Conservation (phyloP, 2,113 vertebrate genomes). For the Beaufortia kweichowensis region DNA sequence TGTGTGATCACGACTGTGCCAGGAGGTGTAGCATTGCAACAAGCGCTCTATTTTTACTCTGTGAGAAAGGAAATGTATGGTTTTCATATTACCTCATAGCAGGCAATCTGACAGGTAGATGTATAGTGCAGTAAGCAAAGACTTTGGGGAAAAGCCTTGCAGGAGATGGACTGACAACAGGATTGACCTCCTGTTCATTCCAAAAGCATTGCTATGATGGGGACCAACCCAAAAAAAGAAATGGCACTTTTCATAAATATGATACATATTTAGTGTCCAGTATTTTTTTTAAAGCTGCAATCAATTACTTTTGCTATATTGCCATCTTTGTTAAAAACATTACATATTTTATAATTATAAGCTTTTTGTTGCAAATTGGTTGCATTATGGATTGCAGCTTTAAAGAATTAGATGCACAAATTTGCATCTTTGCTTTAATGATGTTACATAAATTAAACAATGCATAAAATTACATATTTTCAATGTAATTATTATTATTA, state of each 20-base stretch:
- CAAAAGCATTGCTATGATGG: conserved; percentile 17
- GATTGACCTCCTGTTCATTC: neutral
- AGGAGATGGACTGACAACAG: conserved; percentile 20
- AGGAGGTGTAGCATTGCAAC: conserved; percentile 26
- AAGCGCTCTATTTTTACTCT: conserved; percentile 20
- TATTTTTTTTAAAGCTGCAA: no score
- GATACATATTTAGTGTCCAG: no score
- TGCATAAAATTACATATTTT: no score
- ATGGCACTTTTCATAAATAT: neutral
- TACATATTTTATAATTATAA: no score
- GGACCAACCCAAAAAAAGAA: neutral
- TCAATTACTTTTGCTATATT: no score
- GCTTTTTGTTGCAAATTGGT: no score
- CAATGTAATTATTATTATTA: no score
- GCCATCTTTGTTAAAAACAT: no score
- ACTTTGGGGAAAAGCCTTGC: conserved; percentile 57
- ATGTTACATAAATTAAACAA: no score
- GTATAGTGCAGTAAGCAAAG: conserved; percentile 48
- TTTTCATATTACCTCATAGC: conserved; percentile 53
- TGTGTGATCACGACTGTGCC: conserved; percentile 9
- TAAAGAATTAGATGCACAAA: no score
- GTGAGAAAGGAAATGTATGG: conserved; percentile 44
- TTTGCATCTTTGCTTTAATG: no score
- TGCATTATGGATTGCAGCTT: no score
- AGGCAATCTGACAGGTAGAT: conserved; percentile 41